Evolutionary conservation across 2,888 invertebrate genomes (phyloP), one percentile per base, ranked within the genome.

Genomic region (Lucinisca nassula): DNA sequence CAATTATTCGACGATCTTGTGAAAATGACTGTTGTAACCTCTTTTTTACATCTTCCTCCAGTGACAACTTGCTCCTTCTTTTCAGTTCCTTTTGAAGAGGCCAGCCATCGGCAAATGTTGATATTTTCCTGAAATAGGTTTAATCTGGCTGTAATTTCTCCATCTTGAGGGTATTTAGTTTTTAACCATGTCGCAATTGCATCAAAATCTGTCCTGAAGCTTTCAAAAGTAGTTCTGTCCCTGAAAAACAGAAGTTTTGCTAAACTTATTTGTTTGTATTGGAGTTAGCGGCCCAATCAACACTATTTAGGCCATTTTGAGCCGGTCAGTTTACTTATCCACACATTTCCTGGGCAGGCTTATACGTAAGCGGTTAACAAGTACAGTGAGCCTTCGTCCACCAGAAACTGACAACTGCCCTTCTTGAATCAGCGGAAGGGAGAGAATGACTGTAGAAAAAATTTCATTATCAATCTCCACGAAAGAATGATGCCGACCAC

Each of bases 201-300:
- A 24, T 72, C 35, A 72, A 72, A 72, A 72, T 72, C 72, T 24
- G 72, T 24, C 37, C 35, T 72, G 72, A 72, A 35, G 17, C 6
- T 17, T 72, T 72, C 21, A 72, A 72, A 72, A 38, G 37, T 72
- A 72, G 72, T 12, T 37, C 2, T 38, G 72, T 72, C 72, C 72
- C 72, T 72, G n/a, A 35, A 72, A 72, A 32, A 72, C 4, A 27
- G 6, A 58, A 14, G 14, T 40, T 40, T 40, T 40, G n/a, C n/a
- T n/a, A n/a, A n/a, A n/a, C n/a, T n/a, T n/a, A n/a, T n/a, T n/a
- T n/a, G n/a, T n/a, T n/a, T n/a, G n/a, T n/a, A n/a, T n/a, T n/a
- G n/a, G n/a, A n/a, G n/a, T n/a, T n/a, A n/a, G n/a, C n/a, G n/a
- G n/a, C n/a, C n/a, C n/a, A n/a, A n/a, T n/a, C n/a, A n/a, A n/a